Base-by-base conservation (phyloP, 2,113 vertebrate species). In the Tyto alba region DNA sequence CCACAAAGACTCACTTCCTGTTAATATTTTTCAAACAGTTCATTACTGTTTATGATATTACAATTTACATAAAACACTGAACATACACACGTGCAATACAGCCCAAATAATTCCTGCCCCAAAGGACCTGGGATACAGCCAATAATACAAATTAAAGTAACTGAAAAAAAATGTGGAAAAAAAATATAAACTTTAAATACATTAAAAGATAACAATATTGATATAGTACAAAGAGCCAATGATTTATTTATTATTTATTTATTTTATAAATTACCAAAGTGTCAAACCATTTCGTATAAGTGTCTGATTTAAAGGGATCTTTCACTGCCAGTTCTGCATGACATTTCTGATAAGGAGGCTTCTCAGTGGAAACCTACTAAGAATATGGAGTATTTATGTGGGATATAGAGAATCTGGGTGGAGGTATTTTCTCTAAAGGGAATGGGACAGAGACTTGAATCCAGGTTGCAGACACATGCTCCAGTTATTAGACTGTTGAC, bases 61-160 rank as follows among this genome's bases (percentile, higher is more conserved):
- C 23, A 22, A 30, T 30, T 62, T 59, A 21, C 21, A 20, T 22
- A 64, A 79, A 45, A 32, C 7, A 4, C 36, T 23, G 25, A n/a
- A 16, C 0, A 1, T 23, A 32, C 4, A 6, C 11, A 18, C 14
- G 7, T 16, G 12, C 3, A 27, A n/a, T 10, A 13, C 1, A 79
- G 55, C 11, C 29, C 43, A 40, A 36, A 36, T 26, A 50, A 62
- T 41, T 55, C 30, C 52, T 68, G 52, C 34, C 62, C 52, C 29
- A 16, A 38, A 67, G n/a, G 25, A 74, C 4, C 59, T 45, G 26
- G 34, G 38, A 74, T 45, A 13, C 57, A 78, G 16, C 22, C 66
- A 18, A 52, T 47, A 73, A 23, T 1, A 23, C 11, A 52, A 69
- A 66, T 34, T 3, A 25, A 74, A 85, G 13, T n/a, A 64, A 80